phyloP scores from a whole-genome alignment of 1,140 invertebrate genomes.

The Drosophila erecta region DNA sequence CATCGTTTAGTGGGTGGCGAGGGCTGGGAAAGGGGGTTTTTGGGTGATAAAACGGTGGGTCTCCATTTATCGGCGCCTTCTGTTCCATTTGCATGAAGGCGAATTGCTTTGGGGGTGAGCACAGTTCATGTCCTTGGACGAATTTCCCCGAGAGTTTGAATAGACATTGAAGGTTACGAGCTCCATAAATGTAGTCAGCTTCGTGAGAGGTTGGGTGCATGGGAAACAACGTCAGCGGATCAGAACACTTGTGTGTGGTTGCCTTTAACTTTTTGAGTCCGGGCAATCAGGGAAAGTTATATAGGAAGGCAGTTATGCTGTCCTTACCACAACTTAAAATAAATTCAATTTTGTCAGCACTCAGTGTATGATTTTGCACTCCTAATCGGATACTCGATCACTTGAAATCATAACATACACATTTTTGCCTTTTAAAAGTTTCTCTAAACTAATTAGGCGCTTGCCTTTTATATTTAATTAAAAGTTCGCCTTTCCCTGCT shows the following conservation, averaged over 20 bases:
- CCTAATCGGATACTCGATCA: too few relatives aligned
- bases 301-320: not conserved
- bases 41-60: not conserved
- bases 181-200: conserved; percentile 14
- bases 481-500: not conserved
- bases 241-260: not conserved
- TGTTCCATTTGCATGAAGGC: conserved; percentile 41
- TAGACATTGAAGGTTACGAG: conserved; percentile 62
- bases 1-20: conserved; percentile 16
- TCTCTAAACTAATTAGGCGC: too few relatives aligned
- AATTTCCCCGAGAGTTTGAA: conserved; percentile 70
- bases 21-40: not conserved
- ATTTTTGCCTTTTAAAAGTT: too few relatives aligned
- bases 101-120: conserved; percentile 15
- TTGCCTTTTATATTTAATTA: not conserved
- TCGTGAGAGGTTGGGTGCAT: not conserved
- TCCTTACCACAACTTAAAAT: not conserved
- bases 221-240: conserved; percentile 16
- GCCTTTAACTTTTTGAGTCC: not conserved
- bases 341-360: too few relatives aligned
- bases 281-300: not conserved
- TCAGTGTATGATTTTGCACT: too few relatives aligned
- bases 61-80: conserved; percentile 36
- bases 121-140: conserved; percentile 64
- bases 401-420: too few relatives aligned